phyloP scores from a whole-genome alignment of 2,888 invertebrate genomes.

The Nephrocerus scutellatus region DNA sequence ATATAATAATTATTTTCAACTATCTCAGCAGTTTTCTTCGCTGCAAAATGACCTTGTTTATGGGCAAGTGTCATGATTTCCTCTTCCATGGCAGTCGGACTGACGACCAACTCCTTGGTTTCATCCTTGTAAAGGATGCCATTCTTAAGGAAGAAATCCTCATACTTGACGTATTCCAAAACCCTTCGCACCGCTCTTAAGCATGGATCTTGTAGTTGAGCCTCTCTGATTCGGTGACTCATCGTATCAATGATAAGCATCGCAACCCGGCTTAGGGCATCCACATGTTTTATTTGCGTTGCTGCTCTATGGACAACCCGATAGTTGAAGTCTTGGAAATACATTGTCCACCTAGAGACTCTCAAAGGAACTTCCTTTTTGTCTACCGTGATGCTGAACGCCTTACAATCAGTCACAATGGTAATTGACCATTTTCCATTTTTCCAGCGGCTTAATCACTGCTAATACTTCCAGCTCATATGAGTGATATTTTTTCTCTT shows the following conservation, averaged over 20 bases:
- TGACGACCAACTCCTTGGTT: conserved; percentile 22
- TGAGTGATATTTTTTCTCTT: conserved; percentile 28
- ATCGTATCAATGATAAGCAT: conserved; percentile 1
- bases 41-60: conserved; percentile 1
- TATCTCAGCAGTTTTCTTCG: neutral
- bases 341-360: conserved; percentile 12
- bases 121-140: conserved; percentile 9
- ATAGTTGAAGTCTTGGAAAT: conserved; percentile 5
- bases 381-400: conserved; percentile 29
- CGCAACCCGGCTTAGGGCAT: conserved; percentile 3
- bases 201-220: conserved; percentile 2
- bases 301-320: no score
- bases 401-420: conserved; percentile 31
- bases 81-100: conserved; percentile 32
- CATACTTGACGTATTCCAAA: conserved; percentile 1
- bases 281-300: conserved; percentile 4
- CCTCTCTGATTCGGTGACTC: conserved; percentile 1
- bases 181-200: neutral
- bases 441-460: conserved; percentile 15
- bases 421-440: conserved; percentile 28
- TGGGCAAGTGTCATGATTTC: no score
- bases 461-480: conserved; percentile 26
- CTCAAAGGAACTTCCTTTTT: conserved; percentile 24
- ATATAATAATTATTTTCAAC: neutral
- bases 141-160: conserved; percentile 3